Base-by-base conservation (phyloP, 2,113 vertebrate species). In the Neotoma lepida region DNA sequence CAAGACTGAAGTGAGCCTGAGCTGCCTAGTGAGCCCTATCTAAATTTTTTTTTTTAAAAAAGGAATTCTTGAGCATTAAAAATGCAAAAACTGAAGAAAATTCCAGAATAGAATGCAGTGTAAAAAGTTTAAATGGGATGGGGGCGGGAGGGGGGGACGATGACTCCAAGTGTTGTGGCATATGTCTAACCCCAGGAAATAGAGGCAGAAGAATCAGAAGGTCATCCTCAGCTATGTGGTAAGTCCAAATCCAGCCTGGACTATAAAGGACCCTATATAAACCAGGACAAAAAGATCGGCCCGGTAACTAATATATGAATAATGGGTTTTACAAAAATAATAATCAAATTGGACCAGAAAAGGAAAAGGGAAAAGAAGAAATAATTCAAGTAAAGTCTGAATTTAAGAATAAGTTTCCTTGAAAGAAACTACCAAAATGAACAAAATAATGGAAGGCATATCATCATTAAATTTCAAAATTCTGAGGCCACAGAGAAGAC, bases 31-130 rank as follows among this genome's bases (percentile, higher is more conserved):
- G 30, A 64, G 41, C 10, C 44, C 6, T 64, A 68, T 14, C 30
- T n/a, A 2, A 28, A 24, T 18, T 56, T 63, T n/a, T n/a, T n/a
- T n/a, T n/a, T n/a, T n/a, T n/a, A 64, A 46, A 33, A 30, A 84
- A 49, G 12, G 26, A n/a, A 2, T 9, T 46, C 26, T 91, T 51
- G 3, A 26, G n/a, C 58, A 91, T 89, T 89, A 95, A 87, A 80
- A 88, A 81, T 58, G 49, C 64, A 90, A 93, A 88, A 96, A 17
- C 13, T 78, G 7, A 95, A 68, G n/a, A 93, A 84, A 91, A 86
- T 0, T 41, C 2, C 26, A 82, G 17, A 51, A 91, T 90, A 51
- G 5, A 78, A 41, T 26, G 86, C 9, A 80, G 17, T 54, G 56
- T 14, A 90, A 35, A 85, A 88, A 90, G 28, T 64, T 66, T n/a